These are phyloP conservation scores for Spisula solida DNA, from an alignment of 2,888 invertebrate genomes.

Conservation along the genomic window DNA sequence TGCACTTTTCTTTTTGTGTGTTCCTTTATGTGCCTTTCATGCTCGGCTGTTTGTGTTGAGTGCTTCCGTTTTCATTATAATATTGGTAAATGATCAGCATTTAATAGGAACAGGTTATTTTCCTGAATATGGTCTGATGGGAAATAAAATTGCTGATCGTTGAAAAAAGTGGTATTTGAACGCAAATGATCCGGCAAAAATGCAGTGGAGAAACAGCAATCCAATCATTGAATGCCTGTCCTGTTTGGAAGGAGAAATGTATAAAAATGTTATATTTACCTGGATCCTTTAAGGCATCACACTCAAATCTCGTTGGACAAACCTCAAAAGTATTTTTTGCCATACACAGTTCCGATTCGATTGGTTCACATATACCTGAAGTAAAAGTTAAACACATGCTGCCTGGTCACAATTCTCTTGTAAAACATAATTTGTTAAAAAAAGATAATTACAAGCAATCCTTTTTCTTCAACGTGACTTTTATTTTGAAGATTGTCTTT, in stretches of 20 bases:
- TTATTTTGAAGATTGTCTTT: background rate
- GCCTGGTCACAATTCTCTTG: background rate
- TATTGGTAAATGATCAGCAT: too few relatives aligned
- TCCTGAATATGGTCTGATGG: too few relatives aligned
- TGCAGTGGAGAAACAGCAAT: too few relatives aligned
- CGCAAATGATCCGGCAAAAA: too few relatives aligned
- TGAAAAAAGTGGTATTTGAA: too few relatives aligned
- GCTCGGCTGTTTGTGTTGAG: too few relatives aligned
- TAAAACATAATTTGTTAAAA: background rate
- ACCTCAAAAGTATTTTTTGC: background rate
- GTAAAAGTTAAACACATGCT: background rate
- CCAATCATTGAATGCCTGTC: background rate
- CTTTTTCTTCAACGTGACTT: background rate
- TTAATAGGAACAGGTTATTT: too few relatives aligned
- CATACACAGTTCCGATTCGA: slow-evolving; percentile 6
- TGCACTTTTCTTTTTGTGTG: too few relatives aligned
- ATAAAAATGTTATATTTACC: background rate
- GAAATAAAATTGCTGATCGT: too few relatives aligned
- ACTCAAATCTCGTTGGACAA: slow-evolving; percentile 35
- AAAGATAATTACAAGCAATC: too few relatives aligned
- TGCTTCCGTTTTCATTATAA: too few relatives aligned
- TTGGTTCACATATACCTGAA: slow-evolving; percentile 57
- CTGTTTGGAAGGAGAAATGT: background rate
- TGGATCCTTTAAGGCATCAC: slow-evolving; percentile 27
- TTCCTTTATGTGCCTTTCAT: too few relatives aligned